A percentile compares a stretch with the other conserved stretches of the same genome.
phyloP scores from a whole-genome alignment of 2,888 invertebrate genomes.

The Macrosiphum euphorbiae region DNA sequence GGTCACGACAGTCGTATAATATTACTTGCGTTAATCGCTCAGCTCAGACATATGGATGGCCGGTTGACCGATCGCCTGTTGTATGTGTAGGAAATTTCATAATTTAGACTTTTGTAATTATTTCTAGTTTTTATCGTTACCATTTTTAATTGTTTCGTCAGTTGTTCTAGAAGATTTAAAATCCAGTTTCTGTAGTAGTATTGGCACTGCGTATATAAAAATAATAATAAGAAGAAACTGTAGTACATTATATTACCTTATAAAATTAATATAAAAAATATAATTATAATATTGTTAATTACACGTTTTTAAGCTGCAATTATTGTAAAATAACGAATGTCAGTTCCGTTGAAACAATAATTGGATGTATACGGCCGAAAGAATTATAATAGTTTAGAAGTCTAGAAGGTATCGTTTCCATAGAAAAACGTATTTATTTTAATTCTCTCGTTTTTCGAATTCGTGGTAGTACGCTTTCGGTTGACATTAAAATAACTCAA shows the following conservation, averaged over 20 bases:
- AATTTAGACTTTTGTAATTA: background rate
- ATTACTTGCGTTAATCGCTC: background rate
- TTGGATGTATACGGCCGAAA: background rate
- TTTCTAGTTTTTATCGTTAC: background rate
- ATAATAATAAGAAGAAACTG: background rate
- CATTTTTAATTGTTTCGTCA: background rate
- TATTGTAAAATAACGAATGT: background rate
- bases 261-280: too few species aligned
- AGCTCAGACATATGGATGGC: background rate
- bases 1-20: background rate
- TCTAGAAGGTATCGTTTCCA: background rate
- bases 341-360: background rate
- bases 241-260: background rate
- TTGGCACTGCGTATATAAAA: background rate
- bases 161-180: background rate
- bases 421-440: background rate
- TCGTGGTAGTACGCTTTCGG: constrained; percentile 33
- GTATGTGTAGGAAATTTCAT: background rate
- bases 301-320: background rate
- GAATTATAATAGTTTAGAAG: background rate
- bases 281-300: background rate
- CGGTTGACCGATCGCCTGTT: background rate
- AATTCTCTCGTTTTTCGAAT: background rate
- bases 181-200: background rate
- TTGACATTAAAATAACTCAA: constrained; percentile 55